Conservation (phyloP, 2,888 invertebrate genomes). For the Agrilus mali region DNA sequence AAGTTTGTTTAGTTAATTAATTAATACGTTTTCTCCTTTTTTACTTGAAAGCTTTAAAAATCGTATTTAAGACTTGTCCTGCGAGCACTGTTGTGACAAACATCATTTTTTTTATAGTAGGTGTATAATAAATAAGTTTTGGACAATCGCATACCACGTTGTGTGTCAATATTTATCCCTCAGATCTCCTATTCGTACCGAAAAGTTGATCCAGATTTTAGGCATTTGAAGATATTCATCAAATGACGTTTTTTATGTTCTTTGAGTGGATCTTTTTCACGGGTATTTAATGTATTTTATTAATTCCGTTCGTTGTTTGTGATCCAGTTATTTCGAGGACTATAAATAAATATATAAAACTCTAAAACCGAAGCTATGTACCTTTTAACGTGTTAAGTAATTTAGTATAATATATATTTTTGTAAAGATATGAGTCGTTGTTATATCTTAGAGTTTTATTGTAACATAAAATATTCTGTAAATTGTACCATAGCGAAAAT, state of each 20-base stretch:
- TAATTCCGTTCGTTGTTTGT: slow-evolving; percentile 35
- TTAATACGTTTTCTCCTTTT: neutral
- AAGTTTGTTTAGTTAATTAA: slow-evolving; percentile 7
- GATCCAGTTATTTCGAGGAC: slow-evolving; percentile 27
- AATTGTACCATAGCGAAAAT: slow-evolving; percentile 25
- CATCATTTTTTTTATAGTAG: slow-evolving; percentile 2
- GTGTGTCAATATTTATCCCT: too few relatives aligned
- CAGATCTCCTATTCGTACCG: too few relatives aligned
- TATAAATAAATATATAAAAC: slow-evolving; percentile 25
- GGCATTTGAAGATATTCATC: too few relatives aligned
- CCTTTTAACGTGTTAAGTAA: slow-evolving; percentile 27
- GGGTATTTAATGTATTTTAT: slow-evolving; percentile 33
- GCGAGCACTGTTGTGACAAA: slow-evolving; percentile 1
- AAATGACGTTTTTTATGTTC: slow-evolving; percentile 3
- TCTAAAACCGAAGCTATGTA: slow-evolving; percentile 28
- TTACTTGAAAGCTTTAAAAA: too few relatives aligned
- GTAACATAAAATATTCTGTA: slow-evolving; percentile 28
- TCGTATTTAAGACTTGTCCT: slow-evolving; percentile 3
- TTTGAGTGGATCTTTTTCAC: slow-evolving; percentile 19
- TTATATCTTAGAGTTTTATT: slow-evolving; percentile 31
- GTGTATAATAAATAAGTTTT: neutral
- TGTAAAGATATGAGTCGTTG: slow-evolving; percentile 29
- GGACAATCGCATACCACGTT: too few relatives aligned
- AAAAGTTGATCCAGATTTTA: too few relatives aligned
- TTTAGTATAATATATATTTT: slow-evolving; percentile 28